Conservation (phyloP, 2,113 vertebrate genomes). For the Pseudonaja textilis region DNA sequence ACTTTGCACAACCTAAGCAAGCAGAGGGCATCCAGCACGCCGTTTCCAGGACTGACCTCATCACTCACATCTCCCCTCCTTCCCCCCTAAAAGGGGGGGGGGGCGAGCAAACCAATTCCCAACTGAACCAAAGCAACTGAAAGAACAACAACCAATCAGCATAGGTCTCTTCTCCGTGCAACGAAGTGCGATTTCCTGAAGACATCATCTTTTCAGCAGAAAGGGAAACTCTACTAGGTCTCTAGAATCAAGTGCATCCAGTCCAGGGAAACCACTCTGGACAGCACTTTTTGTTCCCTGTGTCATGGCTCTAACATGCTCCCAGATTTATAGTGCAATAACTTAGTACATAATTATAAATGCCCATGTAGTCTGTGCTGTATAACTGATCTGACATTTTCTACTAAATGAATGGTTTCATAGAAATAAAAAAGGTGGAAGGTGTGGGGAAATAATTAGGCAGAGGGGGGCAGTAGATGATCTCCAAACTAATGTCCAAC, state of each 20-base stretch:
- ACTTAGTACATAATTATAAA: not conserved
- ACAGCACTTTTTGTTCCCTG: not conserved
- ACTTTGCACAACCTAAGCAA: not conserved
- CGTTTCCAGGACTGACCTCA: slow-evolving; percentile 18
- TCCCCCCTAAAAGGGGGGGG: too few species aligned
- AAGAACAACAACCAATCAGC: not conserved
- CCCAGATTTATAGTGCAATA: not conserved
- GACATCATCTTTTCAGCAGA: too few species aligned
- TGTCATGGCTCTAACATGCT: not conserved
- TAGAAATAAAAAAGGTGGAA: not conserved
- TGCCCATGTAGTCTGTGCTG: not conserved
- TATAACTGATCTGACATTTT: not conserved
- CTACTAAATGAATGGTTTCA: not conserved
- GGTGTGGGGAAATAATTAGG: not conserved
- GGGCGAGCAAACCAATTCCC: not conserved
- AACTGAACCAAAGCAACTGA: not conserved
- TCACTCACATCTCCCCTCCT: not conserved
- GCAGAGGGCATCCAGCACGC: not conserved
- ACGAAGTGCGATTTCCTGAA: not conserved
- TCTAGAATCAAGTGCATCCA: not conserved
- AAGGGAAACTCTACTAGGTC: not conserved
- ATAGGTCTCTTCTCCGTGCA: not conserved
- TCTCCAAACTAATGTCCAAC: not conserved
- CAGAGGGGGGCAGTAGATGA: not conserved
- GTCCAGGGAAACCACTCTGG: not conserved